phyloP scores from a whole-genome alignment of 2,113 vertebrate species.

The Dicrurus megarhynchus region DNA sequence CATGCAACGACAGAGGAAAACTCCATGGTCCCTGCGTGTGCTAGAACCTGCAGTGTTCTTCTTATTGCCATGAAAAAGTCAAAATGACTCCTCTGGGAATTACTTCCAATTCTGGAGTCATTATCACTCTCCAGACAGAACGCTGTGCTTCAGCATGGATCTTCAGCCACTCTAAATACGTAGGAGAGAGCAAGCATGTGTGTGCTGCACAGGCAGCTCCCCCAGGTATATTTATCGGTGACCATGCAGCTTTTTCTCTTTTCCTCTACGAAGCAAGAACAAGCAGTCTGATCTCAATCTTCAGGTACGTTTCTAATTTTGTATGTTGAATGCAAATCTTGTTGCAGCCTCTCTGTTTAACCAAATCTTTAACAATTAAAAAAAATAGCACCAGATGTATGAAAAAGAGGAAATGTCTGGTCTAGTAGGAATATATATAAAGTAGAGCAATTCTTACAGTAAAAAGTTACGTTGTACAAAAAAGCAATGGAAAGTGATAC shows the following conservation, averaged over 20 bases:
- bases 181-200: not conserved
- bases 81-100: constrained; percentile 30
- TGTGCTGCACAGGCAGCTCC: not conserved
- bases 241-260: not conserved
- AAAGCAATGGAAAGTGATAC: constrained; percentile 57
- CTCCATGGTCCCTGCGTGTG: not conserved
- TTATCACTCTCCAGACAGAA: constrained; percentile 32
- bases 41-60: constrained; percentile 60
- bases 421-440: constrained; percentile 72
- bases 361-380: constrained; percentile 64
- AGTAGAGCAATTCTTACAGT: constrained; percentile 65
- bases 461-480: constrained; percentile 70
- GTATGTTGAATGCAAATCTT: not conserved
- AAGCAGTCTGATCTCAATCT: not conserved
- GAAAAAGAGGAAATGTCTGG: constrained; percentile 73
- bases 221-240: not conserved
- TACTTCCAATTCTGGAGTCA: constrained; percentile 40
- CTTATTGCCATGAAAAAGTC: constrained; percentile 64
- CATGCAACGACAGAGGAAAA: constrained; percentile 14
- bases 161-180: not conserved
- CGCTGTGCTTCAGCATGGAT: constrained; percentile 2
- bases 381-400: constrained; percentile 77
- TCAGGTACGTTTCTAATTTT: not conserved
- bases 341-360: constrained; percentile 55
- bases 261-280: not conserved